Evolutionary conservation across 2,797 vertebrate species (phyloP), one percentile per base, ranked within the genome.

Genomic region (Loriculus beryllinus): DNA sequence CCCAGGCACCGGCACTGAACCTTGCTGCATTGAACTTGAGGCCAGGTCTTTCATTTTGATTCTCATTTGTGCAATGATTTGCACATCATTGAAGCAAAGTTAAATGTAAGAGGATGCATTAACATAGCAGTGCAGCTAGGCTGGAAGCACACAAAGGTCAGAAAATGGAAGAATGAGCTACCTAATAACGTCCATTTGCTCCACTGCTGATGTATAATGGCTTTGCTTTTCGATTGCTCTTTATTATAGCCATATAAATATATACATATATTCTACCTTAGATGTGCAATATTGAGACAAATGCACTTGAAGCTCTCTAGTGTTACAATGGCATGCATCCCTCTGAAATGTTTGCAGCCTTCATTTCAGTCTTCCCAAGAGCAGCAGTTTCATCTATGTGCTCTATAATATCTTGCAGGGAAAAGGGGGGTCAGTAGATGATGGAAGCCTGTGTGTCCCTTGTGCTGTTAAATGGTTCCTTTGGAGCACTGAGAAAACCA

Each of bases 71-170:
- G 65, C 84, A 42, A 22, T 60, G 91, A 86, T 96, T 82, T 93
- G 83, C 89, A 72, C 77, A 70, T 90, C 85, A 84, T 54, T 90
- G 74, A 72, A 92, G 82, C 70, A 35, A 86, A 84, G 74, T 79
- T 88, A 91, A 86, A 84, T 82, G 51, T 65, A 93, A 86, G 77
- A 82, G 70, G 51, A 70, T 93, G 62, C 87, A 86, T 93, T 96
- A 94, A 93, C 51, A 39, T 42, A 82, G 86, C 49, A 43, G 31
- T 82, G n/a, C n/a, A 79, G 70, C 85, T 82, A n/a, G 39, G 56
- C 79, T 93, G 64, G 63, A 91, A 90, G 45, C 0, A 1, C 19
- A 31, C 67, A 84, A 63, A 88, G 92, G 85, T 95, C 77, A 74
- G 82, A 72, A 95, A 90, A 91, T 88, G 82, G 85, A 70, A 86